phyloP scores from a whole-genome alignment of 2,797 vertebrate genomes.

The Onychomys leucogaster region DNA sequence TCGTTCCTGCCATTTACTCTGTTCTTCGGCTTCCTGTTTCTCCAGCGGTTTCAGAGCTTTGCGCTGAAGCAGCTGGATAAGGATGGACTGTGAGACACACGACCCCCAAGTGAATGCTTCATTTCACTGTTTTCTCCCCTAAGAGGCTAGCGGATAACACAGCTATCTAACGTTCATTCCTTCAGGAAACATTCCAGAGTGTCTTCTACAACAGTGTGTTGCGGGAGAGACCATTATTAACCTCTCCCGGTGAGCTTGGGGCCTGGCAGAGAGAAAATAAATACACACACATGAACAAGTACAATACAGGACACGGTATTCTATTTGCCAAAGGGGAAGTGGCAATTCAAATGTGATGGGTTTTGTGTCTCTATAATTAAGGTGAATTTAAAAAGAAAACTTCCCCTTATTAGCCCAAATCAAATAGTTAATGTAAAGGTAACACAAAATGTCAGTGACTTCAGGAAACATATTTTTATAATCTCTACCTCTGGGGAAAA shows the following conservation, averaged over 20 bases:
- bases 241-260: not conserved
- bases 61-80: not conserved
- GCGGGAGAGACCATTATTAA: not conserved
- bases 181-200: not conserved
- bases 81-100: not conserved
- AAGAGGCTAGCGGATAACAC: not conserved
- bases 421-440: not conserved
- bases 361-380: not conserved
- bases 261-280: not conserved
- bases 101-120: not conserved
- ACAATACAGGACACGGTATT: not conserved
- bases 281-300: not conserved
- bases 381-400: not conserved
- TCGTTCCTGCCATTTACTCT: conserved; percentile 1
- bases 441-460: conserved; percentile 7
- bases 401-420: not conserved
- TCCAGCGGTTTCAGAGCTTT: not conserved
- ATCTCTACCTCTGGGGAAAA: not conserved
- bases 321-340: not conserved
- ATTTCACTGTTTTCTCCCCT: conserved; percentile 15
- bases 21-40: not conserved
- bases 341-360: not conserved
- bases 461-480: not conserved
- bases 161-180: not conserved
- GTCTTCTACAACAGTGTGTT: not conserved